These are phyloP conservation scores for Neomorphus geoffroyi DNA, from an alignment of 2,797 vertebrate genomes.

Conservation along the genomic window DNA sequence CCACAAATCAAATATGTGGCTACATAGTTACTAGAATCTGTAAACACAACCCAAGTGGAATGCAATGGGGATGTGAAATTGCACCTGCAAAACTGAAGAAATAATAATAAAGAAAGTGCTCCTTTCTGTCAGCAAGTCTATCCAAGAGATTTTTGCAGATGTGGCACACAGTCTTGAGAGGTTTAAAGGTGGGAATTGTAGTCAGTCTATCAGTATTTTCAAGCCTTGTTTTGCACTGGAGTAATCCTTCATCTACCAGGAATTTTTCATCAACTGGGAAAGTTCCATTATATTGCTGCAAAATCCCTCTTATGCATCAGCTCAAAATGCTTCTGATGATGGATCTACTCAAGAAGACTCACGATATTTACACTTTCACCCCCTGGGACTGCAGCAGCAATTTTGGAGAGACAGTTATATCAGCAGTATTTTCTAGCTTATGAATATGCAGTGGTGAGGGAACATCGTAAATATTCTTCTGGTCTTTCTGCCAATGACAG, in stretches of 20 bases:
- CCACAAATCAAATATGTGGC: background rate
- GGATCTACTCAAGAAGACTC: slow-evolving; percentile 31
- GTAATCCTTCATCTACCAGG: background rate
- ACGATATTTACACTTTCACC: background rate
- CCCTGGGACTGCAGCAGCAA: background rate
- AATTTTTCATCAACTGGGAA: background rate
- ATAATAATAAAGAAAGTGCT: background rate
- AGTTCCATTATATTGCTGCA: background rate
- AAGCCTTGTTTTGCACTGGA: background rate
- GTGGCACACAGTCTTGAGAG: background rate
- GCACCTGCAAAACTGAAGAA: background rate
- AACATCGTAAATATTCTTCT: slow-evolving; percentile 11
- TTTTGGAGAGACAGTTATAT: slow-evolving; percentile 18
- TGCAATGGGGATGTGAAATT: background rate
- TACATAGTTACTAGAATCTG: background rate
- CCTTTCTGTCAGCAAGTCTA: background rate
- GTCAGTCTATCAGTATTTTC: background rate
- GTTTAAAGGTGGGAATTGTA: background rate
- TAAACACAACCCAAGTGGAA: background rate
- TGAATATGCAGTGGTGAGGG: background rate
- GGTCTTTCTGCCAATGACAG: background rate
- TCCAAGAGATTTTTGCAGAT: background rate
- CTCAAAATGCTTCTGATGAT: slow-evolving; percentile 33
- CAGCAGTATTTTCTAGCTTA: background rate
- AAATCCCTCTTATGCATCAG: background rate